Evolutionary conservation across 2,888 invertebrate genomes (phyloP).

Genomic region (Cinara cedri): DNA sequence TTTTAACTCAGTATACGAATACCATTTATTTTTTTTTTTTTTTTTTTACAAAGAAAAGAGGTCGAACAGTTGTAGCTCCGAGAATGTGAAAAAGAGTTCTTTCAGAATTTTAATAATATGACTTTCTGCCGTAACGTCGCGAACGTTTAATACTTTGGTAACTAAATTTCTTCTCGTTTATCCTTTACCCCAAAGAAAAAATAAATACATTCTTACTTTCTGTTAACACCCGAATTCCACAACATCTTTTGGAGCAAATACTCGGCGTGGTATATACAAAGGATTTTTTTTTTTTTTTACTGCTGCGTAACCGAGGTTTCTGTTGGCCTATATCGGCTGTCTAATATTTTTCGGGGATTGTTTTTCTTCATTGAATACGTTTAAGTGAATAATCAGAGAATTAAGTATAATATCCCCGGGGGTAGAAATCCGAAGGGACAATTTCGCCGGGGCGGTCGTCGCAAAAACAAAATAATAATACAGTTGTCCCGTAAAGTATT

Average conservation of each 20-base stretch:
- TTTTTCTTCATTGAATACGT: too few relatives aligned
- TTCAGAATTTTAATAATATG: conserved; percentile 36
- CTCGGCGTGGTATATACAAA: background rate
- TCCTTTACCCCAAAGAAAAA: background rate
- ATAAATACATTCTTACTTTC: conserved; percentile 22
- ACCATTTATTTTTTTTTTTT: background rate
- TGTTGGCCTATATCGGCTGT: too few relatives aligned
- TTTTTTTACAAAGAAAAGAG: conserved; percentile 38
- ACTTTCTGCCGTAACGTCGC: background rate
- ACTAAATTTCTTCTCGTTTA: conserved; percentile 28
- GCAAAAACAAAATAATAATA: too few relatives aligned
- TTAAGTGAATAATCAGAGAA: too few relatives aligned
- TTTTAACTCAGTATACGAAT: conserved; percentile 19
- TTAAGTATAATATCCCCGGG: too few relatives aligned
- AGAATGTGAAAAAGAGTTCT: conserved; percentile 24
- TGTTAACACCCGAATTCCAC: conserved; percentile 14
- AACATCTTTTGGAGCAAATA: background rate
- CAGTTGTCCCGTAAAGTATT: too few relatives aligned
- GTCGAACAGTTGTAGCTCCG: conserved; percentile 31
- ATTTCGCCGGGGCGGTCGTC: too few relatives aligned
- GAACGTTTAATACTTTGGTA: conserved; percentile 40
- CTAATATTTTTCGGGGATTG: too few relatives aligned
- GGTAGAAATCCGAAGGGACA: too few relatives aligned
- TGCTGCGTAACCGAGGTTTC: too few relatives aligned
- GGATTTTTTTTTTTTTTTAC: background rate